These are phyloP conservation scores for Cheilinus undulatus DNA, from an alignment of 2,113 vertebrate genomes.

Conservation along the genomic window DNA sequence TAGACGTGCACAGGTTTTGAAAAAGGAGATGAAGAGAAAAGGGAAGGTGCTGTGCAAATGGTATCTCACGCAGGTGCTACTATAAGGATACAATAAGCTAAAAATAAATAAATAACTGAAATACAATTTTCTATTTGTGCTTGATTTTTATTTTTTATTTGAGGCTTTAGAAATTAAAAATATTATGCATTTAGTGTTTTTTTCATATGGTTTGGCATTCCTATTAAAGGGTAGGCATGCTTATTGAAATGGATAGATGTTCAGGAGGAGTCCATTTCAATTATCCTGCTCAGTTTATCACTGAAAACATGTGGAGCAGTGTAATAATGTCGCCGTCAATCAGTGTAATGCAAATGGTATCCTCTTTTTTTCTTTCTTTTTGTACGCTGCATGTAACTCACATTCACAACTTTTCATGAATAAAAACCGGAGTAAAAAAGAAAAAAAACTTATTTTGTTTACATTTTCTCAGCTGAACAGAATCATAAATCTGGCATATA, in stretches of 20 bases:
- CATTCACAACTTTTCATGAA: slow-evolving; percentile 46
- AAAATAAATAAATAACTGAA: slow-evolving; percentile 16
- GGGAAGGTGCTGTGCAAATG: slow-evolving; percentile 34
- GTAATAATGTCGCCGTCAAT: slow-evolving; percentile 61
- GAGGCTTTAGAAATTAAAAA: slow-evolving; percentile 20
- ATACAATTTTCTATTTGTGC: no score
- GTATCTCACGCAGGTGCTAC: slow-evolving; percentile 7
- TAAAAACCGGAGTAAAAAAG: slow-evolving; percentile 35
- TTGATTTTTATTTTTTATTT: no score
- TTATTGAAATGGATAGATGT: slow-evolving; percentile 43
- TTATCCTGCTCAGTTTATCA: slow-evolving; percentile 64
- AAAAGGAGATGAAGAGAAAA: slow-evolving; percentile 15
- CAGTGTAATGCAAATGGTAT: slow-evolving; percentile 52
- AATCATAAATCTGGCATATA: slow-evolving; percentile 78
- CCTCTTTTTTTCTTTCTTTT: slow-evolving; percentile 21
- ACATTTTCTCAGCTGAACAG: slow-evolving; percentile 42
- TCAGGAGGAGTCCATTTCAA: slow-evolving; percentile 51
- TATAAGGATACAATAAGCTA: slow-evolving; percentile 15
- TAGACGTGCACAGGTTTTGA: slow-evolving; percentile 72
- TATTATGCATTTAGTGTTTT: slow-evolving; percentile 19
- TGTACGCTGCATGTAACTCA: slow-evolving; percentile 24
- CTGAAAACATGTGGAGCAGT: slow-evolving; percentile 46
- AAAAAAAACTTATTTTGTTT: background rate
- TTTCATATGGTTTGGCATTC: background rate
- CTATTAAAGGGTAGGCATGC: slow-evolving; percentile 16